Conservation (phyloP, 2,888 invertebrate species). For the Melinaea marsaeus region DNA sequence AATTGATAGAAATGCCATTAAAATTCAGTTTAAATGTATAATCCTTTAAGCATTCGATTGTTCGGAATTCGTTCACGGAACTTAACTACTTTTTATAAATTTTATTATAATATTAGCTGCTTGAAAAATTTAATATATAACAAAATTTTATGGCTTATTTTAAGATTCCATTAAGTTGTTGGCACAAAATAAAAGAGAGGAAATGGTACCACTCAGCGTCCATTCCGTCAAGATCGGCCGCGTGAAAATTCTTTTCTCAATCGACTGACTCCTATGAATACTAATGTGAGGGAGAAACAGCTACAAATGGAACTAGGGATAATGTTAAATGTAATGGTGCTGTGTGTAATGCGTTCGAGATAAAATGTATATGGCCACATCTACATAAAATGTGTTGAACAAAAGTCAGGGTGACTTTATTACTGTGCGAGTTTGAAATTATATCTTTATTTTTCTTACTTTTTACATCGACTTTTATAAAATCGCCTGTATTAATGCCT, state of each 20-base stretch:
- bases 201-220: conserved; percentile 69
- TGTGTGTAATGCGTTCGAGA: conserved; percentile 20
- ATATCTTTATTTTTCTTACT: not conserved
- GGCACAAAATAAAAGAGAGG: conserved; percentile 65
- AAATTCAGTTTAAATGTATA: too few relatives aligned
- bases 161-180: conserved; percentile 72
- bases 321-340: conserved; percentile 42
- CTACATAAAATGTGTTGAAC: conserved; percentile 16
- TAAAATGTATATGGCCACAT: conserved; percentile 15
- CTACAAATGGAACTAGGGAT: conserved; percentile 57
- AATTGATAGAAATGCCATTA: too few relatives aligned
- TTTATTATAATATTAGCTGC: too few relatives aligned
- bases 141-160: conserved; percentile 66
- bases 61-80: too few relatives aligned
- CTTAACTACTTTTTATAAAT: too few relatives aligned
- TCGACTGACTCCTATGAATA: conserved; percentile 75
- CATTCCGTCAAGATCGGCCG: conserved; percentile 63
- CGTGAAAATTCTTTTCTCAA: conserved; percentile 72
- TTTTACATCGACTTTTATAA: not conserved
- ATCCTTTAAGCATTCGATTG: too few relatives aligned
- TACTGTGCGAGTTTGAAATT: not conserved
- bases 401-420: conserved; percentile 1
- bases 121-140: conserved; percentile 58
- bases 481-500: not conserved
- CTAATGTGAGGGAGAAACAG: conserved; percentile 65